phyloP scores from a whole-genome alignment of 1,140 invertebrate genomes.

The Mercenaria mercenaria region DNA sequence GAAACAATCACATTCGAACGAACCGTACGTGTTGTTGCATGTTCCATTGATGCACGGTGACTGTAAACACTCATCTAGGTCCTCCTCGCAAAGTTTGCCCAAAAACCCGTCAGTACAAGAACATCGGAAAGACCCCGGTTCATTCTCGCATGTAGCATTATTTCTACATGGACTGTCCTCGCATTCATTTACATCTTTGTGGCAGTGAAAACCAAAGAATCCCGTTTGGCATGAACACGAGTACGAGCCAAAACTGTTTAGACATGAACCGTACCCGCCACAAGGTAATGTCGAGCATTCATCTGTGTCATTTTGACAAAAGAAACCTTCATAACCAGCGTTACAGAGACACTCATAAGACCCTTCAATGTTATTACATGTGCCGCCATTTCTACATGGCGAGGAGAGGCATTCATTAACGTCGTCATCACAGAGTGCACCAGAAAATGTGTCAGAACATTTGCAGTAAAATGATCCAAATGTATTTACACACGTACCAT shows the following conservation, averaged over 20 bases:
- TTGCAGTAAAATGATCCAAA: constrained; percentile 42
- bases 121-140: constrained; percentile 86
- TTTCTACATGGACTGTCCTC: not conserved
- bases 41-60: constrained; percentile 95
- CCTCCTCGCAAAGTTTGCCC: constrained; percentile 95
- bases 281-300: constrained; percentile 62
- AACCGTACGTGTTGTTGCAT: constrained; percentile 92
- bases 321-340: constrained; percentile 83
- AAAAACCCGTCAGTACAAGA: constrained; percentile 91
- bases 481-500: constrained; percentile 64
- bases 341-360: constrained; percentile 66
- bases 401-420: constrained; percentile 69
- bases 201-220: not conserved
- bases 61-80: constrained; percentile 95
- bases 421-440: constrained; percentile 34
- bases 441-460: constrained; percentile 90
- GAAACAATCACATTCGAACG: constrained; percentile 86
- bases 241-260: constrained; percentile 29
- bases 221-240: constrained; percentile 10
- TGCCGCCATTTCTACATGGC: constrained; percentile 74
- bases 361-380: constrained; percentile 85
- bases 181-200: constrained; percentile 39
- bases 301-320: constrained; percentile 51
- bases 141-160: constrained; percentile 44
- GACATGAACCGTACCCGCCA: constrained; percentile 47